Percentiles rank a stretch among this genome's conserved stretches.
phyloP scores from a whole-genome alignment of 1,140 invertebrate species.

The Mamestra configurata region DNA sequence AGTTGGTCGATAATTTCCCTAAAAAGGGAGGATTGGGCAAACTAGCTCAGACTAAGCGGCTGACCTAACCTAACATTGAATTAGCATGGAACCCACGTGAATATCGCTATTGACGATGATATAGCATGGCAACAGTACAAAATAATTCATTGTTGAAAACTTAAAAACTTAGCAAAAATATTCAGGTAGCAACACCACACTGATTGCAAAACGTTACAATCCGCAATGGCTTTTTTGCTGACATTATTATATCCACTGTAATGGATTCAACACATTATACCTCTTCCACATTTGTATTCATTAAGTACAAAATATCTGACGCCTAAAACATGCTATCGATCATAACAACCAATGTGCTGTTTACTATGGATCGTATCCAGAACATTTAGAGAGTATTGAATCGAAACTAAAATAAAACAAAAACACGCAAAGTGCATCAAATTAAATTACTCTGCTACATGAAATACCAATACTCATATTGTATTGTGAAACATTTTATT shows the following conservation, averaged over 20 bases:
- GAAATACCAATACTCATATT: conserved; percentile 3
- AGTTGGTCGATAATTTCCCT: too few species aligned
- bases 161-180: neutral
- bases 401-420: conserved; percentile 8
- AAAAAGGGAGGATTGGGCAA: too few species aligned
- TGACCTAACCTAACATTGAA: too few species aligned
- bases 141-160: too few species aligned
- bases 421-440: conserved; percentile 33
- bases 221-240: neutral
- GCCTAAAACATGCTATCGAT: neutral
- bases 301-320: neutral
- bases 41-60: too few species aligned
- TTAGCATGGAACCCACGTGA: too few species aligned
- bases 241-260: neutral
- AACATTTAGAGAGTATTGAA: neutral
- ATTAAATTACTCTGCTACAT: conserved; percentile 20
- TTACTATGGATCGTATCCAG: neutral
- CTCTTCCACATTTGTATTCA: neutral
- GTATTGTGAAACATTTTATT: conserved; percentile 30
- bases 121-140: too few species aligned
- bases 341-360: neutral
- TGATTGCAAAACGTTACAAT: neutral
- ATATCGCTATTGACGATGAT: too few species aligned
- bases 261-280: neutral
- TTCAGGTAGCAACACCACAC: neutral